Conservation (phyloP, 2,888 invertebrate species). For the Tinea pellionella region DNA sequence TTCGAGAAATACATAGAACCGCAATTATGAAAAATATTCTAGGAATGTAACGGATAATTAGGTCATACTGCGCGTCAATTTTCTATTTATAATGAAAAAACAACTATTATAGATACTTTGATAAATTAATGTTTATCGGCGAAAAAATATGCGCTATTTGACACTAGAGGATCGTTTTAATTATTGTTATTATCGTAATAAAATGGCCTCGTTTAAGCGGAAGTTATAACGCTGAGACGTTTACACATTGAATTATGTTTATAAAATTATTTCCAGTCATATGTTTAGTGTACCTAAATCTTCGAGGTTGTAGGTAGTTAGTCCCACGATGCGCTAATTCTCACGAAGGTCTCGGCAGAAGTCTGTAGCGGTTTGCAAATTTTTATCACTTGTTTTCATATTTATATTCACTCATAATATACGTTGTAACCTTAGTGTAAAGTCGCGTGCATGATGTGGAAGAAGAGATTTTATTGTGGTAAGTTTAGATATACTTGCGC, state of each 20-base stretch:
- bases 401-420: constrained; percentile 42
- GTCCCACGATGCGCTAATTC: constrained; percentile 41
- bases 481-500: background rate
- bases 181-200: too few relatives aligned
- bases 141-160: too few relatives aligned
- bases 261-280: background rate
- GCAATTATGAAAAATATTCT: background rate
- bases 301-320: background rate
- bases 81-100: background rate
- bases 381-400: constrained; percentile 42
- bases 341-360: constrained; percentile 50
- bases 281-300: background rate
- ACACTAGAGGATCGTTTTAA: too few relatives aligned
- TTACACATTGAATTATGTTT: too few relatives aligned
- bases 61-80: background rate
- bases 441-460: background rate
- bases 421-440: constrained; percentile 27
- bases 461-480: background rate
- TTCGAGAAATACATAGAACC: background rate
- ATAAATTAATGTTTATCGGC: too few relatives aligned
- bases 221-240: too few relatives aligned
- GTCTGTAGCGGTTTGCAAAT: constrained; percentile 25
- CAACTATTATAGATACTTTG: too few relatives aligned
- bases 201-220: too few relatives aligned
- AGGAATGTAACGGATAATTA: background rate